Conservation (phyloP, 64 coral and sea anemone genomes). For the Stichodactyla mertensii region DNA sequence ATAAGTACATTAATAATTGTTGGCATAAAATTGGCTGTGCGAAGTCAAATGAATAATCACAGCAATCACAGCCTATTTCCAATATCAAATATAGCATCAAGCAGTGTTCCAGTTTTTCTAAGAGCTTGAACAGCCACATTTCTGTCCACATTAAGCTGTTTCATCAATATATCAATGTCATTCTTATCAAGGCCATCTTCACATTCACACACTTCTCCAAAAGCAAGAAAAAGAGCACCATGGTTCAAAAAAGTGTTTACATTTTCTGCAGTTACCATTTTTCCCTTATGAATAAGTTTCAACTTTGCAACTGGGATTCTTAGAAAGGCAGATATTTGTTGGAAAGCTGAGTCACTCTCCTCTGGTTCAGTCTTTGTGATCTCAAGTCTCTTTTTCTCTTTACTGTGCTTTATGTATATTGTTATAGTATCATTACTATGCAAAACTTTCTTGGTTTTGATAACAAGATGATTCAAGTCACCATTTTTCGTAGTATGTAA, state of each 20-base stretch:
- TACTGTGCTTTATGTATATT: slow-evolving; percentile 74
- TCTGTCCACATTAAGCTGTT: slow-evolving; percentile 83
- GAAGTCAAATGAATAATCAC: neutral
- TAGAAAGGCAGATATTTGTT: slow-evolving; percentile 61
- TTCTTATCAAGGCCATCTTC: slow-evolving; percentile 76
- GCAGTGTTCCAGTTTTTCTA: slow-evolving; percentile 55
- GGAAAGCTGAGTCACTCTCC: slow-evolving; percentile 25
- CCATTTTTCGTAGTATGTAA: too few relatives aligned
- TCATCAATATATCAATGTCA: slow-evolving; percentile 78
- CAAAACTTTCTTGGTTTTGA: neutral
- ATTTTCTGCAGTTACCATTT: slow-evolving; percentile 54
- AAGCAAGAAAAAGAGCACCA: slow-evolving; percentile 73
- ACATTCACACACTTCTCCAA: slow-evolving; percentile 81
- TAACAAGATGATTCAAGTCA: neutral
- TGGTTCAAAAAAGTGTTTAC: slow-evolving; percentile 41
- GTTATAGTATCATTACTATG: neutral
- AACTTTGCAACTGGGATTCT: slow-evolving; percentile 60
- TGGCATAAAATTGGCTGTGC: neutral
- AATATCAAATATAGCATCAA: slow-evolving; percentile 94
- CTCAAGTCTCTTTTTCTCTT: slow-evolving; percentile 55
- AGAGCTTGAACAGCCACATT: slow-evolving; percentile 80
- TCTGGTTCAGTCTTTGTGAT: neutral
- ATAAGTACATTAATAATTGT: too few relatives aligned
- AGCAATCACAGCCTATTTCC: slow-evolving; percentile 51
- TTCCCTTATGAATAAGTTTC: slow-evolving; percentile 87